Evolutionary conservation across 2,113 vertebrate species (phyloP).

Genomic region (Callorhinus ursinus): DNA sequence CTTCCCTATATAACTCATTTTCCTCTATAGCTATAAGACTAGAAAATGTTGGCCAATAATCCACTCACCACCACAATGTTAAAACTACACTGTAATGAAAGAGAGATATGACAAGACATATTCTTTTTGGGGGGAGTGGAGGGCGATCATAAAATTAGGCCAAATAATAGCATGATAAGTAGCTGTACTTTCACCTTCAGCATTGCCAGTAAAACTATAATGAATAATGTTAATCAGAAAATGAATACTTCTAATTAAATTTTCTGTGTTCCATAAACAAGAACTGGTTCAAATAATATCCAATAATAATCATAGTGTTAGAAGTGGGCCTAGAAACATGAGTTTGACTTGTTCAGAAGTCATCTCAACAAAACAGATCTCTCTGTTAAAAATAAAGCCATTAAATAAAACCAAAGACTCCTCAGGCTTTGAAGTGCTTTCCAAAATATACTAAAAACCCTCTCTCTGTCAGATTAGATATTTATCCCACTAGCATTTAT

Average conservation of each 20-base stretch:
- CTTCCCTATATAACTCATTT: not conserved
- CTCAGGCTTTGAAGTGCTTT: slow-evolving; percentile 55
- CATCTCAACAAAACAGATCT: slow-evolving; percentile 47
- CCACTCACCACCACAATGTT: not conserved
- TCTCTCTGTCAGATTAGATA: not conserved
- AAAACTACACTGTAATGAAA: not conserved
- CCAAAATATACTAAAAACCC: not conserved
- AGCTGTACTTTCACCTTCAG: slow-evolving; percentile 24
- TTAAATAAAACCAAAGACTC: not conserved
- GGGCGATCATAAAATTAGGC: not conserved
- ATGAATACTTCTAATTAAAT: slow-evolving; percentile 69
- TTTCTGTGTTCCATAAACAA: slow-evolving; percentile 66
- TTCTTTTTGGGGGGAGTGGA: not conserved
- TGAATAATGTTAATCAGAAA: slow-evolving; percentile 70
- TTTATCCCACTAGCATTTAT: not conserved
- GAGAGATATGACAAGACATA: not conserved
- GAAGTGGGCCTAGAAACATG: slow-evolving; percentile 70
- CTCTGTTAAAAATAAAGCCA: not conserved
- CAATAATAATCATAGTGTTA: not conserved
- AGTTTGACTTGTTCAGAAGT: slow-evolving; percentile 67
- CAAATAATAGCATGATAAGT: not conserved
- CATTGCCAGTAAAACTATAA: slow-evolving; percentile 25
- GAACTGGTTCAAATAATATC: slow-evolving; percentile 57
- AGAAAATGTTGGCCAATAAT: not conserved
- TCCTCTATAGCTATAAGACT: not conserved